Base-by-base conservation (phyloP, 2,888 invertebrate species). In the Dromius quadrimaculatus region DNA sequence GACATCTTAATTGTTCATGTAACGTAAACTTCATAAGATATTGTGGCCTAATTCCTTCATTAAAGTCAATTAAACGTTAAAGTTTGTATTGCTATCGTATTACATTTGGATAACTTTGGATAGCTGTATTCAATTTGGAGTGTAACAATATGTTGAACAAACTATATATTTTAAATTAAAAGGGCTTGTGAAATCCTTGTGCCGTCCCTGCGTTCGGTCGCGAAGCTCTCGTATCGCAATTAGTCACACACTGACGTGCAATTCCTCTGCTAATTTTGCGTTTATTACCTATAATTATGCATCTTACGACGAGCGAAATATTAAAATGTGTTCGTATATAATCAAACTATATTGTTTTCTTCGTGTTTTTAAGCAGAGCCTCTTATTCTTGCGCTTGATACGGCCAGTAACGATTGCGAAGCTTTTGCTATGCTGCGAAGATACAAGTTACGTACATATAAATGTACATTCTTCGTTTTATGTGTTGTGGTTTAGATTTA, bases 201-300 rank as follows among this genome's bases (percentile, higher is more conserved):
- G 28, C 28, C 28, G 28, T 28, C 28, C 28, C 28, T 28, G 28
- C 8, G n/a, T 28, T 28, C 28, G 8, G 28, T 28, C 28, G 28
- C 28, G 22, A n/a, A 34, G 50, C 50, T 66, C 54, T 66, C 23
- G 36, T 66, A 43, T 68, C 54, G 54, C 70, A 70, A 70, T 70
- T 70, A 70, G 70, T 70, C 50, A 70, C 70, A 70, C 70, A 70
- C 62, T 62, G 50, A 61, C 62, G 47, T 70, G 50, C 38, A 50
- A 70, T 70, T 43, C 62, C 36, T 70, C 19, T 50, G 70, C 70
- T 70, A 70, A 70, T 70, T 62, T 50, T 62, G 38, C 70, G 70
- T 70, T 70, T 70, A 70, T 70, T 70, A 62, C 62, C 41, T 70
- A 70, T 70, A 70, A 70, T 70, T 70, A 70, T 70, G 70, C 68